Conservation (phyloP, 92 coral and sea anemone genomes). For the Zoanthus solanderi region DNA sequence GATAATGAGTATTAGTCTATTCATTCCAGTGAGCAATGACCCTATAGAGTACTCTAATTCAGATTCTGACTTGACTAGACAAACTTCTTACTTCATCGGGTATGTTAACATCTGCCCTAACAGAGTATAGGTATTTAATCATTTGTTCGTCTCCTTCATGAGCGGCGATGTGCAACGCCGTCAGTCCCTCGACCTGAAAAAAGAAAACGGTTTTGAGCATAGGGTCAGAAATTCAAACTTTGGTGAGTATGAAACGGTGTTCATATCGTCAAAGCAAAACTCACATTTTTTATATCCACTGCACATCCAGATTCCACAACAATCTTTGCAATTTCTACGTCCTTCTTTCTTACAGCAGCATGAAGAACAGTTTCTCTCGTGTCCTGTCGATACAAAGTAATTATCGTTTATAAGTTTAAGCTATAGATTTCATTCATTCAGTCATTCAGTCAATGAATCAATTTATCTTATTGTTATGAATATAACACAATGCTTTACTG, state of each 20-base stretch:
- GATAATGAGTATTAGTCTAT: too few relatives aligned
- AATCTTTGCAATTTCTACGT: conserved; percentile 87
- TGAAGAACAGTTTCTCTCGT: conserved; percentile 92
- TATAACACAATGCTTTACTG: too few relatives aligned
- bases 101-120: conserved; percentile 82
- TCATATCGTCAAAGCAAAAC: conserved; percentile 1
- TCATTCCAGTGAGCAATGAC: neutral
- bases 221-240: neutral
- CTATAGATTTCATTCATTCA: neutral
- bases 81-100: conserved; percentile 69
- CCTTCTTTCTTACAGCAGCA: conserved; percentile 83
- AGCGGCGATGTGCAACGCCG: conserved; percentile 96
- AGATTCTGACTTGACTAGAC: neutral
- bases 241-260: neutral
- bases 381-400: conserved; percentile 52
- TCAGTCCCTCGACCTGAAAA: conserved; percentile 89
- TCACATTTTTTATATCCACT: conserved; percentile 87
- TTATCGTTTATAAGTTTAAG: neutral
- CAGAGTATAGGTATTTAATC: conserved; percentile 82
- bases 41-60: neutral
- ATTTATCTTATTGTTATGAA: too few relatives aligned
- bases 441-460: neutral
- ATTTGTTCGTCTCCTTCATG: conserved; percentile 92
- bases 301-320: conserved; percentile 89
- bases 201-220: neutral